phyloP scores from a whole-genome alignment of 1,140 invertebrate species.

The Sminthurides bifidus region DNA sequence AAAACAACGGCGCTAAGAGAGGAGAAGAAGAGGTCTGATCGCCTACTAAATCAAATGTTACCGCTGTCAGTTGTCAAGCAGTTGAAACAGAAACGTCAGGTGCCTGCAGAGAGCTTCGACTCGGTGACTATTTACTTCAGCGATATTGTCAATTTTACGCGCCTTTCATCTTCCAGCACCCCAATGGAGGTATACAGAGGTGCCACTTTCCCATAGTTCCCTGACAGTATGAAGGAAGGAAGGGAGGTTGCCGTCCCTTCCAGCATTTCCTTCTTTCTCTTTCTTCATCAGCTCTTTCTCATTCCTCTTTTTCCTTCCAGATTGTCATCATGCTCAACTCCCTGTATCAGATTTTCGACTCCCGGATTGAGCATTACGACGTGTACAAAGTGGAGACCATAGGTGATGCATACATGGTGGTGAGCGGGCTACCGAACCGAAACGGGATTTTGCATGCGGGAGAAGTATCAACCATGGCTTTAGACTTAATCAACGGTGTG shows the following conservation, averaged over 20 bases:
- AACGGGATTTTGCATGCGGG: slow-evolving; percentile 40
- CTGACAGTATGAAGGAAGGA: neutral
- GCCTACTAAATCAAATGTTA: slow-evolving; percentile 41
- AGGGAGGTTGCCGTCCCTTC: neutral
- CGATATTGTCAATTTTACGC: slow-evolving; percentile 39
- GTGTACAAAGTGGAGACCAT: slow-evolving; percentile 39
- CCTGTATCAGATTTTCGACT: slow-evolving; percentile 40
- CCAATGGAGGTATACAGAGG: slow-evolving; percentile 37
- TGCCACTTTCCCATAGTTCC: neutral
- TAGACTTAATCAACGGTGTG: slow-evolving; percentile 42
- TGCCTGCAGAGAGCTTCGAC: slow-evolving; percentile 38
- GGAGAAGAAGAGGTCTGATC: slow-evolving; percentile 41
- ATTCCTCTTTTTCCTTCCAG: slow-evolving; percentile 17
- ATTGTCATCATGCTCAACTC: slow-evolving; percentile 39
- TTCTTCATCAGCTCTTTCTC: neutral
- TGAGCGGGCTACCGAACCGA: slow-evolving; percentile 27
- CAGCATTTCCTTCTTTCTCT: neutral
- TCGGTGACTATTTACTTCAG: slow-evolving; percentile 39
- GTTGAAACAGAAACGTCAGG: slow-evolving; percentile 39
- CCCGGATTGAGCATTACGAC: slow-evolving; percentile 38
- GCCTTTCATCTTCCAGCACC: slow-evolving; percentile 36
- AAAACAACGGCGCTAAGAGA: slow-evolving; percentile 38
- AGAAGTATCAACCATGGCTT: slow-evolving; percentile 49
- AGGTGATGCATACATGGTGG: slow-evolving; percentile 28
- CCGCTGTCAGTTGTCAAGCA: slow-evolving; percentile 40